Conservation (phyloP, 2,113 vertebrate genomes). For the Leptobrachium ailaonicum region DNA sequence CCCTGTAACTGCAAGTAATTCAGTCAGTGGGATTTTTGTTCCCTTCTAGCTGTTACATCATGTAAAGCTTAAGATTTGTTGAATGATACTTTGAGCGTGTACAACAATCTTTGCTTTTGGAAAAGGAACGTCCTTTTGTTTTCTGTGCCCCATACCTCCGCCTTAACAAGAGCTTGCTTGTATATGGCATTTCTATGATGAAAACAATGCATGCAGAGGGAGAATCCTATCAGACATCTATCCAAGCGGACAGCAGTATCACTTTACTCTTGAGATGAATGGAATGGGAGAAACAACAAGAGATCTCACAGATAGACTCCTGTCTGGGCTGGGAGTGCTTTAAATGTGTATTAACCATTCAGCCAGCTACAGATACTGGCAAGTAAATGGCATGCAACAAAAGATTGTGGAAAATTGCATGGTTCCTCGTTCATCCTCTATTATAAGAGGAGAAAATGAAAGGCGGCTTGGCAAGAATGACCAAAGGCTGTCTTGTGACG, state of each 20-base stretch:
- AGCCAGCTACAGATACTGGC: constrained; percentile 4
- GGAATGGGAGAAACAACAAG: constrained; percentile 26
- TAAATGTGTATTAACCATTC: constrained; percentile 39
- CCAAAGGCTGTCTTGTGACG: neutral
- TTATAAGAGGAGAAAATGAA: constrained; percentile 12
- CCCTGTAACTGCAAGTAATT: neutral
- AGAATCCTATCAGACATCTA: constrained; percentile 43
- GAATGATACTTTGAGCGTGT: constrained; percentile 22
- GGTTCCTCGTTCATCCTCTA: constrained; percentile 7
- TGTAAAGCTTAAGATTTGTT: constrained; percentile 25
- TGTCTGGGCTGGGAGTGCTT: constrained; percentile 16
- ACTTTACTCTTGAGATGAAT: constrained; percentile 42
- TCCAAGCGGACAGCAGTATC: constrained; percentile 36
- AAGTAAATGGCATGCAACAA: constrained; percentile 34
- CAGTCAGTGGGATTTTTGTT: neutral
- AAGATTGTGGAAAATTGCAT: constrained; percentile 22
- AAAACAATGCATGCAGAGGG: constrained; percentile 33
- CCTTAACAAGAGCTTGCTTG: constrained; percentile 31
- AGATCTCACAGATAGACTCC: constrained; percentile 36
- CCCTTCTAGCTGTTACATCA: neutral
- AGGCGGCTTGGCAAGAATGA: neutral
- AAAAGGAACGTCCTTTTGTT: constrained; percentile 3
- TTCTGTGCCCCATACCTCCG: neutral
- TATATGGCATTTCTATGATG: constrained; percentile 29
- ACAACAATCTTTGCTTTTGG: constrained; percentile 15